These are phyloP conservation scores for Bombycilla garrulus DNA, from an alignment of 2,113 vertebrate genomes.

Conservation along the genomic window DNA sequence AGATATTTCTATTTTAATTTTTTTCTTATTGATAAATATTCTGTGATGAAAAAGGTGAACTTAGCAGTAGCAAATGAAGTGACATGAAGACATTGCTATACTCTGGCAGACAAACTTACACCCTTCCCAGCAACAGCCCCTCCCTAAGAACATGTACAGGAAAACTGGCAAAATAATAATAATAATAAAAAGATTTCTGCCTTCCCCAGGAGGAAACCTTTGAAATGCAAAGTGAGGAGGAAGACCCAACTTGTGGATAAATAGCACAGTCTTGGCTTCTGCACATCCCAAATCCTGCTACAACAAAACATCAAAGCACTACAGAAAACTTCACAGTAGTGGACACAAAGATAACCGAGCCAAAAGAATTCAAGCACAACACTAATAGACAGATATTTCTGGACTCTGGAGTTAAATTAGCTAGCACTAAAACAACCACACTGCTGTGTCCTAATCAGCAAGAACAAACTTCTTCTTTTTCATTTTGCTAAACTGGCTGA, in stretches of 20 bases:
- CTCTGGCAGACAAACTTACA: neutral
- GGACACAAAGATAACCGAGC: neutral
- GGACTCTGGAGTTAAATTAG: neutral
- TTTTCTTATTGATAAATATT: neutral
- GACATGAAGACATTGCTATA: neutral
- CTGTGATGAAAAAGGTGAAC: neutral
- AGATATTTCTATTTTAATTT: neutral
- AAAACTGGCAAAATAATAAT: neutral
- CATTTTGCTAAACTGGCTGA: neutral
- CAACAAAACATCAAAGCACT: neutral
- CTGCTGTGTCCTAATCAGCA: neutral
- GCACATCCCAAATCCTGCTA: neutral
- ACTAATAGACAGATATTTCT: neutral
- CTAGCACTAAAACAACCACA: neutral
- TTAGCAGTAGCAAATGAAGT: neutral
- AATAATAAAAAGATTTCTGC: neutral
- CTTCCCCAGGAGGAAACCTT: neutral
- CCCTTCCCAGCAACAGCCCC: neutral
- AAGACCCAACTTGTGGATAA: neutral
- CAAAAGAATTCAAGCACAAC: neutral
- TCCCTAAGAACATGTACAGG: neutral
- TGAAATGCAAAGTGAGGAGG: neutral
- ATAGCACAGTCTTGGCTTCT: neutral
- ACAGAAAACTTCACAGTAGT: neutral
- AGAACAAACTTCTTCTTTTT: neutral